Evolutionary conservation across 2,113 vertebrate species (phyloP).

Genomic region (Prunella fulvescens): DNA sequence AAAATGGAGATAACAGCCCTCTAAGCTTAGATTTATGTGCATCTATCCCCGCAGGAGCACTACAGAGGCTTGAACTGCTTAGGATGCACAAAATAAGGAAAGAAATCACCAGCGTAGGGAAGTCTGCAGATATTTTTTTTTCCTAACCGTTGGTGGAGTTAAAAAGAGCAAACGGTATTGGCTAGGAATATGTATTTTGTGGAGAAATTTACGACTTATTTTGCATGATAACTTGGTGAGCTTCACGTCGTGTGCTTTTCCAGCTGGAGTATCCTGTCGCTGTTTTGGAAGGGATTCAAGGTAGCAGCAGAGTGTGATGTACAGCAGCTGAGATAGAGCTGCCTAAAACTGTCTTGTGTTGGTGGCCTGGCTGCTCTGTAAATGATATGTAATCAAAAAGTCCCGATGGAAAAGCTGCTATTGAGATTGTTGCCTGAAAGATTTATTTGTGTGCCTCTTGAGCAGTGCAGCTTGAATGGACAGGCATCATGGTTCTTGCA

Average conservation of each 20-base stretch:
- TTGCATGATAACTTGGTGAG: background rate
- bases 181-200: background rate
- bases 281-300: background rate
- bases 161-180: background rate
- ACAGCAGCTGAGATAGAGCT: background rate
- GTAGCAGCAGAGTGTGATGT: background rate
- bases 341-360: background rate
- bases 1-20: conserved; percentile 3
- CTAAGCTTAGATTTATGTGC: background rate
- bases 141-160: background rate
- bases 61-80: background rate
- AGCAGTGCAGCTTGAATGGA: background rate
- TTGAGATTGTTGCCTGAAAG: background rate
- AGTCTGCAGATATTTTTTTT: background rate
- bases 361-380: background rate
- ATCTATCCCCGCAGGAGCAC: background rate
- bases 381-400: background rate
- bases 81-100: background rate
- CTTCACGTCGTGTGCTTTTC: background rate
- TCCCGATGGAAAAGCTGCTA: background rate
- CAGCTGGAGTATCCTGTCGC: background rate
- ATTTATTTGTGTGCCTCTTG: background rate
- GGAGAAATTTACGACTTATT: background rate
- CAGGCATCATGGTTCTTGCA: background rate
- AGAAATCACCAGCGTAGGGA: background rate